These are phyloP conservation scores for Crossaster papposus DNA, from an alignment of 53 echinoderm and acorn worm species.

Conservation along the genomic window DNA sequence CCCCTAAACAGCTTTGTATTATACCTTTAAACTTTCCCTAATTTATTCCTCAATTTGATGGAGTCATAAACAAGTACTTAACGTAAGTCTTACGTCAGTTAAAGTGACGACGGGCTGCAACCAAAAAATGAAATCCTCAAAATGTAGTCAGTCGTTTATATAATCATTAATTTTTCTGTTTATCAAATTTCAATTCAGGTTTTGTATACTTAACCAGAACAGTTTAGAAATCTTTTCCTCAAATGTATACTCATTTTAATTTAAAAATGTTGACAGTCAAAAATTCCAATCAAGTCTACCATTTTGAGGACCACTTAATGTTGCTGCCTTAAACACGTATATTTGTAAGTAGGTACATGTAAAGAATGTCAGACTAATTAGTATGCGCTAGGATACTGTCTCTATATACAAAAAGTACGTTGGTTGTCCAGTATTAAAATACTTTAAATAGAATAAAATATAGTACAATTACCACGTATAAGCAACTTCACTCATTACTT, in stretches of 20 bases:
- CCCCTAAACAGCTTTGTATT: neutral
- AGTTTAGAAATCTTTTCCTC: neutral
- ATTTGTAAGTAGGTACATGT: neutral
- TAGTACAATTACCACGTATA: slow-evolving; percentile 22
- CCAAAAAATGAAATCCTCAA: neutral
- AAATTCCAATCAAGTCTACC: neutral
- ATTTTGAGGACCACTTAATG: slow-evolving; percentile 13
- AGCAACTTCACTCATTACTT: neutral
- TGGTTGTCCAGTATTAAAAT: slow-evolving; percentile 45
- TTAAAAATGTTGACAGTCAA: neutral
- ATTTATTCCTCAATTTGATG: slow-evolving; percentile 8
- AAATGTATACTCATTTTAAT: neutral
- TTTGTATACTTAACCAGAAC: neutral
- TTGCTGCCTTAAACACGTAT: neutral
- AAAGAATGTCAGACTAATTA: neutral
- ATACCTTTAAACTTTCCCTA: neutral
- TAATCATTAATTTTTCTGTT: neutral
- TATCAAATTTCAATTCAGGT: neutral
- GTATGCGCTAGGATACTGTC: slow-evolving; percentile 35
- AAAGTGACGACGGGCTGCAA: neutral
- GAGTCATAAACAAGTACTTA: neutral
- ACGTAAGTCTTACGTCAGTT: neutral
- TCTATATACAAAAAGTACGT: slow-evolving; percentile 53
- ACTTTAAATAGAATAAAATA: slow-evolving; percentile 54
- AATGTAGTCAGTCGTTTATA: neutral